A percentile compares a stretch with the other conserved stretches of the same genome.
phyloP scores from a whole-genome alignment of 2,888 invertebrate species.

The Thymelicus acteon region DNA sequence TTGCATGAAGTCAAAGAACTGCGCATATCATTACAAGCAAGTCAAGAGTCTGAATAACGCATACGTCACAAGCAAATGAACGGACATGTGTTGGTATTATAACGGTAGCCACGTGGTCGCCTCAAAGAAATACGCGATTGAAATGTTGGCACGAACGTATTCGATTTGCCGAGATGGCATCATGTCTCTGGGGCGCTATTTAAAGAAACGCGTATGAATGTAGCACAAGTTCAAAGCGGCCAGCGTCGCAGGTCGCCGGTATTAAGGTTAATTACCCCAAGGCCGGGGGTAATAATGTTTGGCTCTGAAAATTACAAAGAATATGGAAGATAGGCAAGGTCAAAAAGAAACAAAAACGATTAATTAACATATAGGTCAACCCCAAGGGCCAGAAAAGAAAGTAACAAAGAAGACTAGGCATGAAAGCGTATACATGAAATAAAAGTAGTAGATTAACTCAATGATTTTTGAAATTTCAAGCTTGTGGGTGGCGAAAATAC shows the following conservation, averaged over 20 bases:
- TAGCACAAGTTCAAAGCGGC: constrained; percentile 79
- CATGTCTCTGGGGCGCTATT: constrained; percentile 67
- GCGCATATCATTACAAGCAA: constrained; percentile 39
- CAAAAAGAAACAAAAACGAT: not conserved
- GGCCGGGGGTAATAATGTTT: constrained; percentile 63
- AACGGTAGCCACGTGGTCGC: constrained; percentile 63
- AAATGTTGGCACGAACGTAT: constrained; percentile 71
- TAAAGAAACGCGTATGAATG: constrained; percentile 70
- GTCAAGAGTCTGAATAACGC: constrained; percentile 32
- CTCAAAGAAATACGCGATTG: constrained; percentile 59
- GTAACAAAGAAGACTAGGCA: no score
- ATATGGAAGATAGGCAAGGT: not conserved
- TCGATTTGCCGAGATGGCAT: constrained; percentile 53
- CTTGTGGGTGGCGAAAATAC: no score
- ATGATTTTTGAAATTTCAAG: no score
- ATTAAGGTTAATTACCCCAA: constrained; percentile 80
- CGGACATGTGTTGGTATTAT: constrained; percentile 37
- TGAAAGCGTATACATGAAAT: no score
- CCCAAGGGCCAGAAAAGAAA: no score
- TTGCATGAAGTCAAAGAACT: constrained; percentile 31
- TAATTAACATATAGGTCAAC: not conserved
- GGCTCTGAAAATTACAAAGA: constrained; percentile 14
- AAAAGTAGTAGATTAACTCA: no score
- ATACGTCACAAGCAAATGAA: constrained; percentile 35
- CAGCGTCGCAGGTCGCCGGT: constrained; percentile 60